Evolutionary conservation across 2,113 vertebrate genomes (phyloP), one percentile per base, ranked within the genome.

Genomic region (Rhipidura dahli): DNA sequence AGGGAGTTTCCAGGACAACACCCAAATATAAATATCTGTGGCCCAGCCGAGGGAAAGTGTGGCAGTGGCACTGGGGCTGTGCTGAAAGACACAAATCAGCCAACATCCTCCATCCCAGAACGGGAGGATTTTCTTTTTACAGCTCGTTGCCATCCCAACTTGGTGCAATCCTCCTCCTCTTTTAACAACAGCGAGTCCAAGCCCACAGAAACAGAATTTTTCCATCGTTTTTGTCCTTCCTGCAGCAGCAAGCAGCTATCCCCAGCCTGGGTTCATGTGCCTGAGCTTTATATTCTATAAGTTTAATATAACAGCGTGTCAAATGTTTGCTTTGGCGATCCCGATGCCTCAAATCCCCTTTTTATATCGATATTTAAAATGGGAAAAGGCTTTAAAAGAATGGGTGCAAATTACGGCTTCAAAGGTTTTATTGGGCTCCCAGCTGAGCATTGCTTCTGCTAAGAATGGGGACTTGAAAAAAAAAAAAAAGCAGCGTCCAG

Each of bases 331-430:
- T 94, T 98, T 98, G 97, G 98, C 97, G 19, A 40, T 31, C 21
- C 59, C 1, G 26, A 93, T 73, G 85, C 97, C 96, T 97, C 96
- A 97, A 98, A 98, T 98, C 97, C 95, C 97, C 75, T 87, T 95
- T 97, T 98, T 97, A 95, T 91, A 96, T 97, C 95, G 97, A 97
- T 97, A 98, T 98, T 98, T 98, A 88, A 98, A 98, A 97, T 95
- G 96, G 97, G 97, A 92, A 98, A 97, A 97, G 96, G 94, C 81
- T 97, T 97, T 97, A 97, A 97, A 96, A 96, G 96, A 97, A 98
- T 98, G 97, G 96, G 97, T 15, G 70, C 97, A 94, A 98, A 98
- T 98, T 94, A 88, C 79, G 0, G 6, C 83, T 93, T 96, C 98
- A 98, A 94, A 95, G 86, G 78, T 91, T 96, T 96, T 97, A 95